Conservation (phyloP, 2,113 vertebrate genomes). For the Dendropsophus ebraccatus region DNA sequence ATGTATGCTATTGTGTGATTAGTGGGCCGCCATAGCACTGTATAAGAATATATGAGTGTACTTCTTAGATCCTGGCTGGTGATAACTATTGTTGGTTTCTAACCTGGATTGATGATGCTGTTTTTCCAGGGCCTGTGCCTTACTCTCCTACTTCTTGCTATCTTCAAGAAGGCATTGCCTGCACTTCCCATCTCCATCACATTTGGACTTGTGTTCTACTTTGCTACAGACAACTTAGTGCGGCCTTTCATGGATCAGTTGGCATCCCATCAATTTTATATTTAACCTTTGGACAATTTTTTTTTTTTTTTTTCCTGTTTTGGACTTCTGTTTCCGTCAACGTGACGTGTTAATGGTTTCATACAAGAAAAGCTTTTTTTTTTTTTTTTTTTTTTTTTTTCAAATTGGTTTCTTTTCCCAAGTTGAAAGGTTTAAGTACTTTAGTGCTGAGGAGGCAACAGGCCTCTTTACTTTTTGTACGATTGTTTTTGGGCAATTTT, state of each 20-base stretch:
- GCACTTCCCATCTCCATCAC: constrained; percentile 98
- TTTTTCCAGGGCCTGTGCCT: constrained; percentile 90
- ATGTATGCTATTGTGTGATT: no score
- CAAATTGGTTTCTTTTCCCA: background rate
- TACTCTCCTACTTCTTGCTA: constrained; percentile 94
- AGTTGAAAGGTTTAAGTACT: background rate
- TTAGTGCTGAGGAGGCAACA: background rate
- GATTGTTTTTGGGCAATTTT: background rate
- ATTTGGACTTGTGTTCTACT: constrained; percentile 98
- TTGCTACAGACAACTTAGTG: constrained; percentile 96
- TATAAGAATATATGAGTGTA: no score
- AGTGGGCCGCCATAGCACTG: no score
- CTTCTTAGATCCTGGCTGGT: no score
- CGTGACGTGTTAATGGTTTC: constrained; percentile 12
- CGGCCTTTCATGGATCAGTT: constrained; percentile 96
- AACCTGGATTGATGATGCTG: background rate
- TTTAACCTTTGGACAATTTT: constrained; percentile 75
- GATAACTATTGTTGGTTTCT: no score
- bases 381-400: constrained; percentile 27
- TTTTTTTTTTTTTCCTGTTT: background rate
- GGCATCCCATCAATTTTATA: constrained; percentile 97
- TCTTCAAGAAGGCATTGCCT: constrained; percentile 98
- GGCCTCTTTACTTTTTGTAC: background rate
- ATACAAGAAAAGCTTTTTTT: constrained; percentile 23
- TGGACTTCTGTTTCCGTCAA: background rate